These are phyloP conservation scores for Punctoribates punctum DNA, from an alignment of 2,888 invertebrate genomes.

Conservation along the genomic window DNA sequence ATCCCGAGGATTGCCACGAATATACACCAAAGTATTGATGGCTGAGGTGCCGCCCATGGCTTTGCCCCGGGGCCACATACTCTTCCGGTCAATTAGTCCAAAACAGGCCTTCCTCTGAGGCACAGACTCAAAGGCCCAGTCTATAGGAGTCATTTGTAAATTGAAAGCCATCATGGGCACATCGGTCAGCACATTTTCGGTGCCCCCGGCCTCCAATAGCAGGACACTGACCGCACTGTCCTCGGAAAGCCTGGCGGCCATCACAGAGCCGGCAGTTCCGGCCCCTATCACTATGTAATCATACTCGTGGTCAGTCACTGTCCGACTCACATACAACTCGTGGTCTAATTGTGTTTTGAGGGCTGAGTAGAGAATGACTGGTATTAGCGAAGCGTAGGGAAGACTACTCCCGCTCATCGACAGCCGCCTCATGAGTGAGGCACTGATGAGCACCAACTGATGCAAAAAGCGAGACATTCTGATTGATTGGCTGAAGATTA, in stretches of 20 bases:
- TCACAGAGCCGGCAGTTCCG: slow-evolving; percentile 80
- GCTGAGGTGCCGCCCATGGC: slow-evolving; percentile 83
- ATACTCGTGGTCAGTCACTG: neutral
- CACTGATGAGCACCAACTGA: no score
- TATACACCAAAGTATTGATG: slow-evolving; percentile 83
- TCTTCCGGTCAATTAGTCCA: slow-evolving; percentile 44
- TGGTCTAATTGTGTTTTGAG: neutral
- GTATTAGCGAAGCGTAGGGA: neutral
- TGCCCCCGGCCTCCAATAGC: slow-evolving; percentile 50
- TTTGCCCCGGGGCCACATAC: slow-evolving; percentile 77
- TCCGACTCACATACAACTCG: neutral
- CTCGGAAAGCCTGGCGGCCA: slow-evolving; percentile 68
- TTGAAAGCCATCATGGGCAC: slow-evolving; percentile 48
- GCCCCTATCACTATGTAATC: slow-evolving; percentile 38
- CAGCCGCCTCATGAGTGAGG: no score
- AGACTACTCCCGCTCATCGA: no score
- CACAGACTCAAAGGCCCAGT: slow-evolving; percentile 90
- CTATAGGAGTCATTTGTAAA: slow-evolving; percentile 57
- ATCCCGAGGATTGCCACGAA: slow-evolving; percentile 75
- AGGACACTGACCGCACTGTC: slow-evolving; percentile 47
- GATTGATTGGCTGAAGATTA: no score
- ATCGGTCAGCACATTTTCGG: slow-evolving; percentile 49
- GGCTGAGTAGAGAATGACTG: neutral
- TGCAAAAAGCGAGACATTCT: no score
- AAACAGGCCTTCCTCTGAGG: slow-evolving; percentile 60